Percentiles rank a stretch among this genome's conserved stretches.
Evolutionary conservation across 2,113 vertebrate genomes (phyloP).

Genomic region (Lepisosteus oculatus): DNA sequence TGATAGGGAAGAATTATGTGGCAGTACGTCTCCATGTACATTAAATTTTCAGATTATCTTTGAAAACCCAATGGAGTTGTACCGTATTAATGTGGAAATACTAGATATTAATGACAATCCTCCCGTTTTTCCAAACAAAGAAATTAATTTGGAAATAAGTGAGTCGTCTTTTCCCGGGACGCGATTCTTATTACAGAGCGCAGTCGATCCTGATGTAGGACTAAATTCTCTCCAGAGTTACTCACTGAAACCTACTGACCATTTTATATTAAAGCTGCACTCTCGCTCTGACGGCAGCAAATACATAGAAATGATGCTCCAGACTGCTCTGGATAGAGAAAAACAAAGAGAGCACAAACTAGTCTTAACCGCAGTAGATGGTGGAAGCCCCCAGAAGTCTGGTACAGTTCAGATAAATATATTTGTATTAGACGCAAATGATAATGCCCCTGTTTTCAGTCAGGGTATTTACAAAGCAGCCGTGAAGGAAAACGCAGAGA

Average conservation of each 20-base stretch:
- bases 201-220: constrained; percentile 25
- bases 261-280: constrained; percentile 21
- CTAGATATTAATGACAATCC: constrained; percentile 56
- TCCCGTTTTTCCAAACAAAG: constrained; percentile 39
- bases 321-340: constrained; percentile 27
- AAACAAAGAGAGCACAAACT: constrained; percentile 18
- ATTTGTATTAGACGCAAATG: constrained; percentile 26
- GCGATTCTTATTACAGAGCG: constrained; percentile 31
- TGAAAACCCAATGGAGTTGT: constrained; percentile 51
- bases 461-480: constrained; percentile 20
- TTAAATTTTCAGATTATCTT: constrained; percentile 53
- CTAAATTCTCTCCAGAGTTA: constrained; percentile 23
- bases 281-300: background rate
- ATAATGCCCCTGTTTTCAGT: constrained; percentile 30
- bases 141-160: constrained; percentile 43
- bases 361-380: constrained; percentile 23
- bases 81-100: constrained; percentile 49
- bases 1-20: too few relatives aligned
- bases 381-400: constrained; percentile 25
- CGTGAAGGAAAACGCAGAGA: constrained; percentile 20
- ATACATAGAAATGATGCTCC: constrained; percentile 13
- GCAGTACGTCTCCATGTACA: background rate
- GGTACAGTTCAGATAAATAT: constrained; percentile 22
- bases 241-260: constrained; percentile 15
- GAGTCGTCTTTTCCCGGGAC: constrained; percentile 39